Evolutionary conservation across 2,113 vertebrate genomes (phyloP).

Genomic region (Hippocampus abdominalis): DNA sequence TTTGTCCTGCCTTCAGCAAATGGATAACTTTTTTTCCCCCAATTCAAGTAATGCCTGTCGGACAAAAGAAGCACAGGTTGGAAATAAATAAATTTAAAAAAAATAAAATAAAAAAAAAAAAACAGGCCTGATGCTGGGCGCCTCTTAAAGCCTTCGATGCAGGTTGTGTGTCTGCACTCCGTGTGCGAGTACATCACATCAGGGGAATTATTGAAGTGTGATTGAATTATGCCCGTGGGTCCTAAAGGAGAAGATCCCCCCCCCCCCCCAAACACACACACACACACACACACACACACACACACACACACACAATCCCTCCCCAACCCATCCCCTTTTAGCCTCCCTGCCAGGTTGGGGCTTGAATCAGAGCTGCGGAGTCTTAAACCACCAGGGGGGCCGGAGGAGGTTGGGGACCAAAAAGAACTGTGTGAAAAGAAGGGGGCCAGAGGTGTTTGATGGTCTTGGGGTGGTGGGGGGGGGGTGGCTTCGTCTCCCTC

Average conservation of each 20-base stretch:
- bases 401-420: conserved; percentile 2
- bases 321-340: conserved; percentile 20
- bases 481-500: conserved; percentile 20
- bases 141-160: conserved; percentile 55
- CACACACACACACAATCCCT: neutral
- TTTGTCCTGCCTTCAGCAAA: conserved; percentile 38
- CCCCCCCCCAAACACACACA: no score
- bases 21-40: conserved; percentile 56
- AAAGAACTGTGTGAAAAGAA: conserved; percentile 12
- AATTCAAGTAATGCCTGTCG: conserved; percentile 58
- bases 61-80: conserved; percentile 50
- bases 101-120: neutral
- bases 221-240: conserved; percentile 58
- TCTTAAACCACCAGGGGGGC: conserved; percentile 48
- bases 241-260: conserved; percentile 38
- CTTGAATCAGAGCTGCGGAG: conserved; percentile 55
- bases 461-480: conserved; percentile 3
- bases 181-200: conserved; percentile 40
- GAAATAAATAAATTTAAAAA: no score
- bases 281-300: neutral
- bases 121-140: conserved; percentile 32
- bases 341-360: conserved; percentile 20
- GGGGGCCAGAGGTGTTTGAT: conserved; percentile 15
- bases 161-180: conserved; percentile 46
- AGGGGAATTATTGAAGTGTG: conserved; percentile 64